Base-by-base conservation (phyloP, 2,888 invertebrate species). In the Carcina quercana region DNA sequence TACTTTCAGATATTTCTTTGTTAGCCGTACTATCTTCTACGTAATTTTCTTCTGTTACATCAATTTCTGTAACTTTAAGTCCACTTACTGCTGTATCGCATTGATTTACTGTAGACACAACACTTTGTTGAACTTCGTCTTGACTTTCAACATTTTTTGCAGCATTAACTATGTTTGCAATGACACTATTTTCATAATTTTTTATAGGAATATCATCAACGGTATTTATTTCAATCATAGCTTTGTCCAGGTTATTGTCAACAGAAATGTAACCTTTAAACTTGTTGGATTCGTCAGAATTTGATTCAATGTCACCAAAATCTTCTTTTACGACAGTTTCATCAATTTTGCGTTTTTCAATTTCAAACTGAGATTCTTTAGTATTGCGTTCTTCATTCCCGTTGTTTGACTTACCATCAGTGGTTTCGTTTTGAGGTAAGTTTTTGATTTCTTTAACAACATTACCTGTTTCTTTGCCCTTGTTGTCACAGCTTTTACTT, bases 121-220 rank as follows among this genome's bases (percentile, higher is more conserved):
- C 3, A 7, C 7, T 17, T 24, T 12, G 12, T 3, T 24, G 12
- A 3, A 11, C 6, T 24, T n/a, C 5, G 11, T 10, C 6, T 10
- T 12, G n/a, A n/a, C n/a, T n/a, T 24, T 6, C 7, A 7, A 17
- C n/a, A 24, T 24, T 24, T 3, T 24, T 24, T 24, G 10, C 24
- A 12, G 24, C 11, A 11, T 11, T 17, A 17, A 17, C 7, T 5
- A 7, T 17, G 5, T 17, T 7, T 7, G 5, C 5, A 17, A 7
- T 17, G 24, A 11, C 3, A 11, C 13, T 27, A 11, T 28, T 17
- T 14, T 8, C 5, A 33, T 45, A 30, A 2, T 22, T 6, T 25
- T 30, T n/a, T 21, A 43, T 13, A 11, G 47, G 44, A 35, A 45
- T 43, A 17, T 50, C 45, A 17, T 39, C 33, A 19, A 43, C 38